phyloP scores from a whole-genome alignment of 2,113 vertebrate genomes.

The Percina caprodes region DNA sequence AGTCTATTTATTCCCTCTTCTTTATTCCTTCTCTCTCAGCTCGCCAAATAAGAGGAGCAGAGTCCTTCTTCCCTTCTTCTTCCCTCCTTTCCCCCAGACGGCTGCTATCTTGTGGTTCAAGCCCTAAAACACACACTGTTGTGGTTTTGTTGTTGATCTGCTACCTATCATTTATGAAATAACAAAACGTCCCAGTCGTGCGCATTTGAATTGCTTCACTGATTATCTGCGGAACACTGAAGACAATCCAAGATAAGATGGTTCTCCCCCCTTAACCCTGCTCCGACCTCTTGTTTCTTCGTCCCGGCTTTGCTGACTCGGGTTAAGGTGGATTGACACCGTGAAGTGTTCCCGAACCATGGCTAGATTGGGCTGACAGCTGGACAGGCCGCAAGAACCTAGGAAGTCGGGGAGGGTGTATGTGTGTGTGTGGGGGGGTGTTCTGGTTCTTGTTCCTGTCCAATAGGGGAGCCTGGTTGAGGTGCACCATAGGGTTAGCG shows the following conservation, averaged over 20 bases:
- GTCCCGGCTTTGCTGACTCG: constrained; percentile 6
- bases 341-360: constrained; percentile 70
- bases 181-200: background rate
- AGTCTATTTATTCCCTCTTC: background rate
- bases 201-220: background rate
- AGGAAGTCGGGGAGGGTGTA: constrained; percentile 8
- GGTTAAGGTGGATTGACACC: constrained; percentile 46
- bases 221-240: background rate
- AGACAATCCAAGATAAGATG: background rate
- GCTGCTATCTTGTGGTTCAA: background rate
- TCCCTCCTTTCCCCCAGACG: background rate
- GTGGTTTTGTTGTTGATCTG: background rate
- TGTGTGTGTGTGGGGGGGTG: background rate
- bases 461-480: constrained; percentile 51
- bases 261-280: background rate
- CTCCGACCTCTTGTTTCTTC: background rate
- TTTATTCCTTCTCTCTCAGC: background rate
- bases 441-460: constrained; percentile 66
- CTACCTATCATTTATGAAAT: background rate
- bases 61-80: constrained; percentile 7
- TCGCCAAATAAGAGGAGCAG: background rate
- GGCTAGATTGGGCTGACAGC: constrained; percentile 51
- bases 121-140: background rate
- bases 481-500: constrained; percentile 47
- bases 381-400: constrained; percentile 32